These are phyloP conservation scores for Druceiella hillmani DNA, from an alignment of 2,888 invertebrate species.

Conservation along the genomic window DNA sequence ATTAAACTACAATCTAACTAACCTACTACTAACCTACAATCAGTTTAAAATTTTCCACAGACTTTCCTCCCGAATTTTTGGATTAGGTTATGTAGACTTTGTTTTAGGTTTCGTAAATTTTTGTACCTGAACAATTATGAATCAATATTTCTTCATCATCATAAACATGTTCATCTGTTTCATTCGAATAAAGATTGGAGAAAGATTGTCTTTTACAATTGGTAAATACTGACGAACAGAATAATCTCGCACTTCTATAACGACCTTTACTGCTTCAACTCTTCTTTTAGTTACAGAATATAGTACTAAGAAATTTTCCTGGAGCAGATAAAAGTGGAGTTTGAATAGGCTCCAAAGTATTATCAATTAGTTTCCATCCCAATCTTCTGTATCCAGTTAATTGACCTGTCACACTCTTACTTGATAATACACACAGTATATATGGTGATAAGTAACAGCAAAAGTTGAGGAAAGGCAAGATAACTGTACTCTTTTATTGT, in stretches of 20 bases:
- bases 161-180: constrained; percentile 11
- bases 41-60: too few species aligned
- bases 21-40: too few species aligned
- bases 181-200: constrained; percentile 21
- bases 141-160: constrained; percentile 1
- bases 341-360: too few species aligned
- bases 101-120: too few species aligned
- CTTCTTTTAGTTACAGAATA: constrained; percentile 26
- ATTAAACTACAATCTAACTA: too few species aligned
- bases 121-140: too few species aligned
- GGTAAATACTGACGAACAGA: constrained; percentile 25
- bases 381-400: constrained; percentile 20
- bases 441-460: constrained; percentile 26
- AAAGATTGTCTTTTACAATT: constrained; percentile 25
- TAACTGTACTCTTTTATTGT: too few species aligned
- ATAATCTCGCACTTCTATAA: constrained; percentile 25
- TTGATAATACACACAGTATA: constrained; percentile 25
- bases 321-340: constrained; percentile 22
- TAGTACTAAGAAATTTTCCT: constrained; percentile 26
- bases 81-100: too few species aligned
- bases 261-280: constrained; percentile 25
- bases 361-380: constrained; percentile 27
- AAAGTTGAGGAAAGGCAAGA: too few species aligned
- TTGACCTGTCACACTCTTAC: constrained; percentile 20
- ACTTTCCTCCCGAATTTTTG: too few species aligned